Base-by-base conservation (phyloP, 2,888 invertebrate genomes). In the Thymelicus acteon region DNA sequence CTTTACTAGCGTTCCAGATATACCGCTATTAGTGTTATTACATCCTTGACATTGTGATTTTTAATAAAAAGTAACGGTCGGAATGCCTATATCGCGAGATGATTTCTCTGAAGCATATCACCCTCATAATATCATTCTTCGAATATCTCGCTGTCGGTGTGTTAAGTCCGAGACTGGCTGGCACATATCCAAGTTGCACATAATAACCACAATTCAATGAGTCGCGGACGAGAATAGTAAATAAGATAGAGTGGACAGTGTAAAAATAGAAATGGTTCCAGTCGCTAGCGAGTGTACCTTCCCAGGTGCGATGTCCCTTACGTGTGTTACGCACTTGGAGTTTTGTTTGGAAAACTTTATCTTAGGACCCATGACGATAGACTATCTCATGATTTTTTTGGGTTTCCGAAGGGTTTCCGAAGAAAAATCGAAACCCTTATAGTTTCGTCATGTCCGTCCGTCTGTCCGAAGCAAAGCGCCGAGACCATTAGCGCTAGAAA, bases 181-280 rank as follows among this genome's bases (percentile, higher is more conserved):
- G 93, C 93, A 88, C 84, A 84, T 86, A 85, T 92, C 93, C 93
- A 93, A 92, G 88, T 88, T 91, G 91, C 92, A 92, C 92, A 93
- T 93, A 93, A 93, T 93, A 93, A 92, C 92, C 91, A 93, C 93
- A 92, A 93, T 93, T 93, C 93, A 93, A 93, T 93, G 93, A 93
- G 93, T 90, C 90, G 91, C 91, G 87, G 91, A 91, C 93, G 88
- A 92, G 93, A 93, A 93, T 93, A 93, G 93, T 93, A 91, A 93
- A 93, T 92, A 93, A 93, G 91, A 92, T 92, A 92, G 90, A 90
- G 91, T 91, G 87, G 90, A 87, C 87, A 81, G 87, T 84, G 85
- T 93, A 93, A 91, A 93, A 92, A 93, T 93, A 93, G 93, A 88
- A 80, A 84, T 84, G 83, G 87, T 86, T 92, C 92, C 92, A 93